phyloP scores from a whole-genome alignment of 2,113 vertebrate genomes.

The Alligator mississippiensis region DNA sequence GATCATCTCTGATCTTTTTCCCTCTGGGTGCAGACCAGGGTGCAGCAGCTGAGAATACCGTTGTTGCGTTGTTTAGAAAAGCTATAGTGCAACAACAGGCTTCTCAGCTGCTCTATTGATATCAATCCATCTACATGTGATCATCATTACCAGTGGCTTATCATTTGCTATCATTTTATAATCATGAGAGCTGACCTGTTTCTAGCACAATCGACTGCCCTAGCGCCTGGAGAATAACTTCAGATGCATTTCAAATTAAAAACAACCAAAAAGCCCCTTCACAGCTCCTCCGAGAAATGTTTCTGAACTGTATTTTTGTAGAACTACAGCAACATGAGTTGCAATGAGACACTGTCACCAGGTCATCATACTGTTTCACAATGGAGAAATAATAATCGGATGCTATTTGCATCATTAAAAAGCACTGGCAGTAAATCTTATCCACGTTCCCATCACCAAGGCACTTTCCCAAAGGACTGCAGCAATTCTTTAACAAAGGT shows the following conservation, averaged over 20 bases:
- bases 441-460: accelerated
- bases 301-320: neutral
- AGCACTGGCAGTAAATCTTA: accelerated
- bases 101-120: neutral
- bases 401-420: neutral
- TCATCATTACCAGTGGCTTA: accelerated
- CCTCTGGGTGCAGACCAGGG: accelerated
- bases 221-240: neutral
- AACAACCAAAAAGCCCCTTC: neutral
- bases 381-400: neutral
- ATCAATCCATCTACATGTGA: neutral
- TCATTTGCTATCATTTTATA: neutral
- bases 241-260: neutral
- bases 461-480: neutral
- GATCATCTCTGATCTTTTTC: neutral
- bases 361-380: neutral
- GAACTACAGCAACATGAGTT: neutral
- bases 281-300: neutral
- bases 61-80: neutral
- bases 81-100: neutral
- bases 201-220: neutral
- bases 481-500: neutral
- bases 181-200: neutral
- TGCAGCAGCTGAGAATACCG: neutral
- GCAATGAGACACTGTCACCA: neutral